Evolutionary conservation across 2,113 vertebrate species (phyloP), one percentile per base, ranked within the genome.

Genomic region (Melanocharis versteri): DNA sequence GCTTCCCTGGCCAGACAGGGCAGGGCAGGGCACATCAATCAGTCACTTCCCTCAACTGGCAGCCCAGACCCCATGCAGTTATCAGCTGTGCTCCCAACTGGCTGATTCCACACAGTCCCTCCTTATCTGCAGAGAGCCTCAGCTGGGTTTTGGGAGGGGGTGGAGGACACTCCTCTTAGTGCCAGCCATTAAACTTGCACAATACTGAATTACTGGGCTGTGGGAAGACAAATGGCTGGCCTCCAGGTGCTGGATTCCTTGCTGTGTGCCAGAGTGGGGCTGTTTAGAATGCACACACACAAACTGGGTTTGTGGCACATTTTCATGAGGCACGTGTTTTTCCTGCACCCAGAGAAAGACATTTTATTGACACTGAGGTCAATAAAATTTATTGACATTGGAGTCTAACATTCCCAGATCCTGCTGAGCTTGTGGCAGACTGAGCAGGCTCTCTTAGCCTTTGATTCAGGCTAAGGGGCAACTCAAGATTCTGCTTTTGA

Each of bases 161-260:
- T 40, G 31, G n/a, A 13, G 23, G 37, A 40, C 13, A 6, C 27
- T 90, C 24, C 45, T 61, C 66, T 45, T 1, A 28, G 51, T 45
- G 39, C 2, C 9, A 91, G 88, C 72, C 68, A 75, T 87, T 90
- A 78, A 83, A 84, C 60, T 75, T 22, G 40, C 92, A 90, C 83
- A 71, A 30, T 83, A 42, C 57, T 11, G 80, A 93, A 75, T 83
- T 86, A 66, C 30, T 78, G 73, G 88, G 88, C 44, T 0, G 0
- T 76, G 80, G 83, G 86, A 94, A 90, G 92, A 81, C 83, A 95
- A 78, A 60, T 83, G 92, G 84, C 85, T 75, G 53, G 31, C 37
- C 88, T 95, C 79, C 79, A 70, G 93, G 95, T 84, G 80, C 76
- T 78, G 86, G 90, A 66, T 84, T 81, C 83, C 77, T 75, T 23